Percentiles rank a stretch among this genome's conserved stretches.
phyloP scores from a whole-genome alignment of 1,140 invertebrate species.

The Acromyrmex echinatior region DNA sequence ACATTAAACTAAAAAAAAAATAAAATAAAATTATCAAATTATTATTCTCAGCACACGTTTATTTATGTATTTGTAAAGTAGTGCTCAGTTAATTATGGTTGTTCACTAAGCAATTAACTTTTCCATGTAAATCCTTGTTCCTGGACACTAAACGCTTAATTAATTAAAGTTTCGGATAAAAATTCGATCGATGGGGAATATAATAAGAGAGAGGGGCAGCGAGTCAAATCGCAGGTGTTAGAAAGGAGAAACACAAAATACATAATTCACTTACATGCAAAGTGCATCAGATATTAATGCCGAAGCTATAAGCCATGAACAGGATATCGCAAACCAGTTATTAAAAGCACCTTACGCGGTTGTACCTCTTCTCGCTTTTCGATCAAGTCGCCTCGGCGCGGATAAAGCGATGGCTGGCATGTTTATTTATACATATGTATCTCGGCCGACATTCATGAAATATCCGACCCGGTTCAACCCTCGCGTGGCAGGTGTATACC shows the following conservation, averaged over 20 bases:
- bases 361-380: constrained; percentile 35
- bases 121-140: background rate
- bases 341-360: constrained; percentile 62
- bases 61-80: background rate
- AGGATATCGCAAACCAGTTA: constrained; percentile 75
- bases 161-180: constrained; percentile 26
- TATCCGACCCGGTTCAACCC: constrained; percentile 30
- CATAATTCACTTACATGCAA: constrained; percentile 43
- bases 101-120: background rate
- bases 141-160: background rate
- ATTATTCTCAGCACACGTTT: background rate
- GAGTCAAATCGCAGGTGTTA: constrained; percentile 48
- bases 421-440: constrained; percentile 34
- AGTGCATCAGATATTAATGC: constrained; percentile 66
- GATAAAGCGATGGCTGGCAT: constrained; percentile 7
- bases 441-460: constrained; percentile 38
- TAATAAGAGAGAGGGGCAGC: constrained; percentile 7
- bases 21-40: background rate
- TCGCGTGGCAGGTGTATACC: background rate
- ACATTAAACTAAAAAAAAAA: background rate
- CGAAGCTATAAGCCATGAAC: constrained; percentile 51
- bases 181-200: background rate
- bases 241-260: constrained; percentile 62
- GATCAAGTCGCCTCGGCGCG: constrained; percentile 27
- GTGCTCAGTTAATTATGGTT: background rate